Base-by-base conservation (phyloP, 2,888 invertebrate genomes). In the Leptopilina myrica region DNA sequence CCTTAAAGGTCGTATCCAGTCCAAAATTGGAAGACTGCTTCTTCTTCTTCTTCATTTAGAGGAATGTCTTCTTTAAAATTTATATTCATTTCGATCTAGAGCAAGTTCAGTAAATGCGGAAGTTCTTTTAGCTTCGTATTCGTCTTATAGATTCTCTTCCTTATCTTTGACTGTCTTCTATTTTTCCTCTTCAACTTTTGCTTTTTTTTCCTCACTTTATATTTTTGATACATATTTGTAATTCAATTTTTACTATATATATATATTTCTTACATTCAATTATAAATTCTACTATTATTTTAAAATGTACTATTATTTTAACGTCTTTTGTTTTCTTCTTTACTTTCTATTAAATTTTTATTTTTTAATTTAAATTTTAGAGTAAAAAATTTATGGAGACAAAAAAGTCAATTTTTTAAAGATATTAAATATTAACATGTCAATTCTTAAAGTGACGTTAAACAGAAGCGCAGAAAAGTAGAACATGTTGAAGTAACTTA, bases 1-100 rank as follows among this genome's bases (percentile, higher is more conserved):
- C 83, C 78, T 76, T 53, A 15, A 73, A 56, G 56, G 73, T 73
- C 26, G 73, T 73, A 56, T 40, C 56, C 56, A 73, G 40, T 56
- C 73, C 40, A 73, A 56, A 53, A 73, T 73, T 40, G 73, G 73
- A 73, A 73, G 73, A 73, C 73, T 11, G n/a, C 73, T 73, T 40
- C 73, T 73, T 73, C 43, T 43, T 43, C 7, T n/a, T 73, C 26
- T 33, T 20, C 56, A 9, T 33, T 73, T 15, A 53, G 56, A 56
- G 56, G 20, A 20, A 67, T 46, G 6, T 67, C 20, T 46, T 49
- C 9, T 26, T 20, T 67, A 20, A 20, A 46, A 49, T n/a, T 67
- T 46, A 12, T 49, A 46, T 67, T 67, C 7, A 6, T 49, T 43
- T 43, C 62, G n/a, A n/a, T 5, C 15, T 15, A 9, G 12, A 11